A percentile compares a stretch with the other conserved stretches of the same genome.
Evolutionary conservation across 2,797 vertebrate genomes (phyloP).

Genomic region (Bryconaethiops microstoma): DNA sequence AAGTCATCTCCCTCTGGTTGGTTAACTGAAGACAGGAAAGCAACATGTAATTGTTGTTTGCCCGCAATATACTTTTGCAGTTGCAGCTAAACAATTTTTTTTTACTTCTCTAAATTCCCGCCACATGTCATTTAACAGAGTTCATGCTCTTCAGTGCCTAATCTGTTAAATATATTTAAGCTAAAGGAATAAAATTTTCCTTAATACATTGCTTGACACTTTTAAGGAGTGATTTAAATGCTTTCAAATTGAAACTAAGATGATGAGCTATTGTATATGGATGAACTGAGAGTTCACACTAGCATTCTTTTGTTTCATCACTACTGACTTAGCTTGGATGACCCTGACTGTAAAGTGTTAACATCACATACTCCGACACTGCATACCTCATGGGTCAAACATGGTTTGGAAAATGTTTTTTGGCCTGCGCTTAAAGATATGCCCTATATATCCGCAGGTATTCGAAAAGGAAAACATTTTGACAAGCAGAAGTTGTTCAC

Average conservation of each 20-base stretch:
- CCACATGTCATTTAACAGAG: no score
- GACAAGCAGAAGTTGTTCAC: slow-evolving; percentile 20
- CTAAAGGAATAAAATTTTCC: background rate
- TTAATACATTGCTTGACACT: background rate
- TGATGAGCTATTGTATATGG: background rate
- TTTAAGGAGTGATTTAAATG: background rate
- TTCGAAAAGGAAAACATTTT: slow-evolving; percentile 3
- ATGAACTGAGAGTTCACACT: background rate
- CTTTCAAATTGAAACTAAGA: background rate
- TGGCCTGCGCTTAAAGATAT: slow-evolving; percentile 10
- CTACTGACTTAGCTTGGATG: background rate
- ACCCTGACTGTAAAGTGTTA: background rate
- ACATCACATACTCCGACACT: background rate
- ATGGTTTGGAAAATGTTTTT: slow-evolving; percentile 1
- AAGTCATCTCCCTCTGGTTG: no score
- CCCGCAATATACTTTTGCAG: no score
- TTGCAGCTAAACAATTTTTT: background rate
- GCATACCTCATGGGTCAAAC: background rate
- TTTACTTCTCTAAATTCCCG: background rate
- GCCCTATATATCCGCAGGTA: slow-evolving; percentile 3
- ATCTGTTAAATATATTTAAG: background rate
- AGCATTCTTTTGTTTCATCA: background rate
- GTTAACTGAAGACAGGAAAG: background rate
- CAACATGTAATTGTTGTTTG: no score
- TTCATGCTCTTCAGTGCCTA: background rate